Base-by-base conservation (phyloP, 2,113 vertebrate genomes). In the Riparia riparia region DNA sequence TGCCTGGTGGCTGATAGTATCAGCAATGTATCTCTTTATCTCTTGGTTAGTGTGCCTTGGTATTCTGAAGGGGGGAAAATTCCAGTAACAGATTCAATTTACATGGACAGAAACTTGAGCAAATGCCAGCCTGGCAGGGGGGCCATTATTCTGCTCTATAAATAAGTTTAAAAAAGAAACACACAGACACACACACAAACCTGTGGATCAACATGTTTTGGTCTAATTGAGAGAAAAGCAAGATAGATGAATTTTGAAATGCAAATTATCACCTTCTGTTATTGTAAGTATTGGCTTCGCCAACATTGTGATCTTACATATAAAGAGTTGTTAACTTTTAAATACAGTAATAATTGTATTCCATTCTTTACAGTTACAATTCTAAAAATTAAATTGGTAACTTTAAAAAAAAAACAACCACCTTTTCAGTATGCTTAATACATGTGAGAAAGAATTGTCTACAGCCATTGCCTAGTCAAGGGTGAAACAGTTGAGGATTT, bases 161-260 rank as follows among this genome's bases (percentile, higher is more conserved):
- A 98, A 98, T 98, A 98, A 98, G 96, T 98, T 98, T 98, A 77
- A 97, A 98, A 98, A 97, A 98, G 97, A 98, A 97, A 97, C 94
- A 93, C 96, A 98, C 95, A 97, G 96, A 61, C 51, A 96, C 93
- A 66, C 72, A 96, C 86, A 98, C 93, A 97, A 97, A 97, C 97
- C 97, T 97, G 97, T 97, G 97, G 98, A 98, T 98, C 98, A 98
- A 98, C 98, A 98, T 98, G 98, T 98, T 98, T 98, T 98, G 96
- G 94, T 98, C 94, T 98, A 98, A 98, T 98, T 98, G 98, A 98
- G 90, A 95, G 95, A 97, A 97, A 98, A 97, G 97, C 96, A 98
- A 98, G 97, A 98, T 41, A 98, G 97, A 98, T 98, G 95, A 97
- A 98, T 98, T 98, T 98, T 98, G 98, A 98, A 98, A 98, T 98